Conservation (phyloP, 2,113 vertebrate species). For the Vicugna pacos region DNA sequence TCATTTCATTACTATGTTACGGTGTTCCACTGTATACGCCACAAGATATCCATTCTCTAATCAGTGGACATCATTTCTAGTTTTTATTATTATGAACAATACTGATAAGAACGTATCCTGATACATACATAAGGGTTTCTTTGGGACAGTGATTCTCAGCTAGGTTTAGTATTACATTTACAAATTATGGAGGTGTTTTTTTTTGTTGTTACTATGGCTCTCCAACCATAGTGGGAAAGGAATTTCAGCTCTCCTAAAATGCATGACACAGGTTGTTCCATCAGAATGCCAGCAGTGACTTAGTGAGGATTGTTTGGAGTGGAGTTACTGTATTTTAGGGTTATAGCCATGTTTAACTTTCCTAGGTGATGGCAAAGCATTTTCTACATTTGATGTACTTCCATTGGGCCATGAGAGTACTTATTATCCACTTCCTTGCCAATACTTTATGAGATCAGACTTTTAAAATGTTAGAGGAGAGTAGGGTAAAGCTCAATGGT, state of each 20-base stretch:
- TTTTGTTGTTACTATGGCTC: neutral
- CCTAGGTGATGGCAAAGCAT: neutral
- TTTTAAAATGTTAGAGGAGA: neutral
- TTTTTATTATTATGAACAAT: neutral
- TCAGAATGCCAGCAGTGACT: neutral
- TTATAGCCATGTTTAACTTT: neutral
- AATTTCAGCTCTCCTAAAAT: neutral
- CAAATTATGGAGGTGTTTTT: neutral
- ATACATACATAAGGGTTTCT: neutral
- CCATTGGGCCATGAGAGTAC: neutral
- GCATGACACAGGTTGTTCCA: neutral
- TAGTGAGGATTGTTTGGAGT: neutral
- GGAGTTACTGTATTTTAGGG: neutral
- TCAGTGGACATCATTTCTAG: neutral
- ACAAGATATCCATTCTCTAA: neutral
- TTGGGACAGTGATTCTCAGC: neutral
- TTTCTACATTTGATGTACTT: conserved; percentile 10
- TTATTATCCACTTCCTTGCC: neutral
- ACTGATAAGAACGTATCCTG: neutral
- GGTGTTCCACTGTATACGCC: neutral
- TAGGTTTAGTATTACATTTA: neutral
- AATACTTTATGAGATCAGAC: neutral
- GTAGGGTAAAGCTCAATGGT: too few species aligned
- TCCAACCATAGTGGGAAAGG: neutral
- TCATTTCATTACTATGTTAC: neutral